A percentile compares a stretch with the other conserved stretches of the same genome.
phyloP scores from a whole-genome alignment of 92 coral and sea anemone genomes.

The Siderastrea radians region DNA sequence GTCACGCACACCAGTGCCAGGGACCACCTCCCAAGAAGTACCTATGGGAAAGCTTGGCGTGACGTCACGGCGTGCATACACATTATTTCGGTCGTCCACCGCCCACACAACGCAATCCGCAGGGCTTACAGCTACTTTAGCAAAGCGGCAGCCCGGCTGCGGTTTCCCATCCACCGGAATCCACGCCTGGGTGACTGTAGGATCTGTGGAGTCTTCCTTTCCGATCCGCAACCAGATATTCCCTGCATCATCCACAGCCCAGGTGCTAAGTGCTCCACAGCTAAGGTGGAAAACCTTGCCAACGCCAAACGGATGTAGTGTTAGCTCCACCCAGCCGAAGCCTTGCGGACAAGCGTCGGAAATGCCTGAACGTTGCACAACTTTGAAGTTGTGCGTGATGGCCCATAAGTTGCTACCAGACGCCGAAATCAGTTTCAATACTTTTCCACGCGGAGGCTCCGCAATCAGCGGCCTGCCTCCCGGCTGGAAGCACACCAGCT shows the following conservation, averaged over 20 bases:
- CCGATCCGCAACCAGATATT: conserved; percentile 93
- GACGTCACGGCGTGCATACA: conserved; percentile 90
- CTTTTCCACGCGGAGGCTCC: conserved; percentile 72
- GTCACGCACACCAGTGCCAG: conserved; percentile 85
- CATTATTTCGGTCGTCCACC: conserved; percentile 87
- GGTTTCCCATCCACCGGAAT: conserved; percentile 84
- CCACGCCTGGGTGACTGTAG: conserved; percentile 88
- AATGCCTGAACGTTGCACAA: conserved; percentile 86
- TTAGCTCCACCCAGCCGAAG: conserved; percentile 80
- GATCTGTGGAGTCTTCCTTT: conserved; percentile 71
- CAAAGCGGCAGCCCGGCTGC: conserved; percentile 74
- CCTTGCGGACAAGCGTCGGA: conserved; percentile 91
- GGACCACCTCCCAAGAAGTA: conserved; percentile 86
- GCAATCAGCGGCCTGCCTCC: conserved; percentile 78
- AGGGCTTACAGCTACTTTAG: conserved; percentile 89
- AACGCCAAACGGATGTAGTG: conserved; percentile 74
- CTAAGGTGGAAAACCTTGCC: conserved; percentile 90
- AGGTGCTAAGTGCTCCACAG: conserved; percentile 91
- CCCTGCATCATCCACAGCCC: conserved; percentile 95
- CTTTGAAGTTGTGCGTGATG: conserved; percentile 78
- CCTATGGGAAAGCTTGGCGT: conserved; percentile 90
- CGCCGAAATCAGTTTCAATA: conserved; percentile 83
- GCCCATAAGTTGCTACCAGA: conserved; percentile 91
- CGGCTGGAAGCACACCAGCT: conserved; percentile 88
- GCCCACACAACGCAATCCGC: conserved; percentile 97